Conservation (phyloP, 2,113 vertebrate genomes). For the Pogonocichla stellata region DNA sequence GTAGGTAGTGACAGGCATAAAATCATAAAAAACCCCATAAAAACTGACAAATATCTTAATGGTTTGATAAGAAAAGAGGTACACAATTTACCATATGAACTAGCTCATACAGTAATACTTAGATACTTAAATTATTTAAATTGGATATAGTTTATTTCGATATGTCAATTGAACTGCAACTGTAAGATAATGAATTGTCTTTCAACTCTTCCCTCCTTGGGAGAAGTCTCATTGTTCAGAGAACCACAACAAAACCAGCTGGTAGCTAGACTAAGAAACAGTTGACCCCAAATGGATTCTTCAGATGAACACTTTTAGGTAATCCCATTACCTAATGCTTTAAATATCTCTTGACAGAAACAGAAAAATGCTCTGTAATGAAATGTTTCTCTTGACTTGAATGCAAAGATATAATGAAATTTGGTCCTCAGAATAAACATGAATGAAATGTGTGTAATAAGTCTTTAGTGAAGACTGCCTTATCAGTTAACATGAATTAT, state of each 20-base stretch:
- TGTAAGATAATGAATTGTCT: not conserved
- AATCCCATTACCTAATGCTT: not conserved
- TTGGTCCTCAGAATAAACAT: not conserved
- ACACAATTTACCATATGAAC: not conserved
- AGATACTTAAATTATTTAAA: not conserved
- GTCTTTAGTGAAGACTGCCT: not conserved
- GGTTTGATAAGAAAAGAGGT: not conserved
- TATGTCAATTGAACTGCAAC: not conserved
- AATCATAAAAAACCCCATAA: not conserved
- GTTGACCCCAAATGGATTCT: not conserved
- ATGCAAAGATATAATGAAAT: not conserved
- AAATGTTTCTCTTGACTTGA: not conserved
- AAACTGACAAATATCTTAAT: not conserved
- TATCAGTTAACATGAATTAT: not conserved
- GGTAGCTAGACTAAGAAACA: not conserved
- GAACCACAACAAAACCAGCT: not conserved
- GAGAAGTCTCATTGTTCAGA: not conserved
- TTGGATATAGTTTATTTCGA: not conserved
- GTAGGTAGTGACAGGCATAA: not conserved
- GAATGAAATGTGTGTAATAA: not conserved
- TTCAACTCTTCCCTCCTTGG: not conserved
- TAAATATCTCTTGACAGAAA: not conserved
- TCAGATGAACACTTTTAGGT: not conserved
- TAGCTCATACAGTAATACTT: not conserved
- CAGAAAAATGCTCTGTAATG: not conserved